Evolutionary conservation across 2,113 vertebrate species (phyloP), one percentile per base, ranked within the genome.

Genomic region (Cephalophus harveyi): DNA sequence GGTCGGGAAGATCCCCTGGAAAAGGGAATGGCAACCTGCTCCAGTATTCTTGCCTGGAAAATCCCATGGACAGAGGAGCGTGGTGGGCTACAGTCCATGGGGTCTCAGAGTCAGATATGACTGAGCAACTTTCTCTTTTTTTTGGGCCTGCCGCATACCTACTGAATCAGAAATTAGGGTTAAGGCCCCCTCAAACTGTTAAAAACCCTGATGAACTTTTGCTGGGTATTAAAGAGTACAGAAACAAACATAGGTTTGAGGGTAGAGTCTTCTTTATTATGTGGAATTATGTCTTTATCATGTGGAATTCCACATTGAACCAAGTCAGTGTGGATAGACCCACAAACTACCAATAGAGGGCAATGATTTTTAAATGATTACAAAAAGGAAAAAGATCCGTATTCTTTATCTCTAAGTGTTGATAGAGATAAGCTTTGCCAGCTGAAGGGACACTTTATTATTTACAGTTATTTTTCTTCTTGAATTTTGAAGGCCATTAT

Each of bases 231-330:
- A n/a, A n/a, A 71, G 57, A 64, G 0, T 67, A 3, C 25, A 78
- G 43, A 93, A 90, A 76, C 17, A 94, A 59, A 57, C 54, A 76
- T n/a, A 60, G 21, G 9, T 5, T 64, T 82, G 16, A 79, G 28
- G 46, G 43, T 21, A 59, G 43, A 62, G 21, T 95, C 21, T 74
- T 91, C 28, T 92, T 93, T 87, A 87, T n/a, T n/a, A n/a, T n/a
- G n/a, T n/a, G n/a, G n/a, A n/a, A n/a, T n/a, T n/a, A n/a, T n/a
- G n/a, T n/a, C n/a, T 87, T 96, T 71, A 54, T 79, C 12, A 21
- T 62, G 81, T 64, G 46, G n/a, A 78, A 86, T 85, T 91, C 57
- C 43, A 23, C 82, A 62, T 6, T 40, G n/a, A 86, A 40, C 23
- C 15, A 54, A 46, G 10, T 74, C 46, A 15, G 81, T 62, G 43